Evolutionary conservation across 2,888 invertebrate species (phyloP), one percentile per base, ranked within the genome.

Genomic region (Calameuta pallipes): DNA sequence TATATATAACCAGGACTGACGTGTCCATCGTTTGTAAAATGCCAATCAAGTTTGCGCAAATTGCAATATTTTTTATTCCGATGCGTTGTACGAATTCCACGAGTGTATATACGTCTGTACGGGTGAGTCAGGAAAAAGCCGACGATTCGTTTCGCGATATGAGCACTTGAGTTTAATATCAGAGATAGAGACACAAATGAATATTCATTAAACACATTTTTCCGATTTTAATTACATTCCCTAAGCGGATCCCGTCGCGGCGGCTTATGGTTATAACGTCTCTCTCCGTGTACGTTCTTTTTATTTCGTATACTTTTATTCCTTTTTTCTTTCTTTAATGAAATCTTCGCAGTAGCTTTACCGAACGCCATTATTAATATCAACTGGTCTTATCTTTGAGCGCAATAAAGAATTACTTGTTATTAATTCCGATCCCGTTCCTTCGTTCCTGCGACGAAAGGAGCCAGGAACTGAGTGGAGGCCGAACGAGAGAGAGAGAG

Each of bases 181-280:
- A 73, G 73, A 73, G 15, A 56, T 71, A 78, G 69, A 69, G 76
- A 77, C 69, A 81, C 74, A 78, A 82, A 83, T 82, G 89, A 90
- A 90, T 89, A 90, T 90, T 90, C 90, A 89, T 90, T 89, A 89
- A 89, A 90, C 86, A 89, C 89, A 88, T 89, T 89, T 90, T 90
- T 90, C 86, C 88, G 87, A 89, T 89, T 90, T 90, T 90, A 90
- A 90, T 90, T 90, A 90, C 90, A 89, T 89, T 86, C 87, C 87
- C 85, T 90, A 90, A 90, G 90, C 89, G 90, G 90, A 90, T 90
- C 88, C 75, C n/a, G 9, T 56, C n/a, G 15, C 74, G 83, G 85
- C 80, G 82, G 85, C 86, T 89, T 85, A 85, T 85, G 85, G 56
- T 23, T 15, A 56, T 83, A 85, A 83, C 87, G 80, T 76, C 84